phyloP scores from a whole-genome alignment of 1,140 invertebrate species.

The Aphidius ervi region DNA sequence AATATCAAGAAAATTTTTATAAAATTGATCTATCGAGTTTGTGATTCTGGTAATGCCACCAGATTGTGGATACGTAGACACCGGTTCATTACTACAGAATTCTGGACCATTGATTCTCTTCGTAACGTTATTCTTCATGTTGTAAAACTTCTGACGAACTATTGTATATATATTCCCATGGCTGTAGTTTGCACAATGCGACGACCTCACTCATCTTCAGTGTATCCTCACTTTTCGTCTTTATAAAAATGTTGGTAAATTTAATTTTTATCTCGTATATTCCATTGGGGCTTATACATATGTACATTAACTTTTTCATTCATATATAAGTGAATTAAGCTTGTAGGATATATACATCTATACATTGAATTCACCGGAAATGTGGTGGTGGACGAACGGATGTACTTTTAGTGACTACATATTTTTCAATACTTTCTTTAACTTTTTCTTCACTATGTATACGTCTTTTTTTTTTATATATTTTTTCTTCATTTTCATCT shows the following conservation, averaged over 20 bases:
- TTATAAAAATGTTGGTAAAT: too few relatives aligned
- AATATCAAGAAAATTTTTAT: too few relatives aligned
- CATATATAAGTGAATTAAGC: background rate
- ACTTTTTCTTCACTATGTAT: conserved; percentile 13
- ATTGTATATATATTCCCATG: conserved; percentile 26
- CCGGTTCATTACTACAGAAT: too few relatives aligned
- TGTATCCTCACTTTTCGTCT: too few relatives aligned
- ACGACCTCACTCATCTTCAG: too few relatives aligned
- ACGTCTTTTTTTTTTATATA: background rate
- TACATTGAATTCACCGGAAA: conserved; percentile 3
- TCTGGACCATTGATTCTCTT: too few relatives aligned
- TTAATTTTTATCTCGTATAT: too few relatives aligned
- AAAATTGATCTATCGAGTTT: too few relatives aligned
- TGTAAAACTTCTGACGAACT: conserved; percentile 31
- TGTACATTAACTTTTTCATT: background rate
- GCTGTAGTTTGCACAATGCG: background rate
- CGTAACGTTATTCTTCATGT: background rate
- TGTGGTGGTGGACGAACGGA: background rate
- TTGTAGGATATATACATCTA: background rate
- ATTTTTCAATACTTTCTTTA: background rate
- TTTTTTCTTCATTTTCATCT: conserved; percentile 11
- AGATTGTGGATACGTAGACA: too few relatives aligned
- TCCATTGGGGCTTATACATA: background rate
- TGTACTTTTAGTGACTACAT: background rate
- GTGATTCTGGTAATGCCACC: too few relatives aligned